Conservation (phyloP, 37 sponge, comb jelly and placozoan genomes). For the Theonella swinhoei region DNA sequence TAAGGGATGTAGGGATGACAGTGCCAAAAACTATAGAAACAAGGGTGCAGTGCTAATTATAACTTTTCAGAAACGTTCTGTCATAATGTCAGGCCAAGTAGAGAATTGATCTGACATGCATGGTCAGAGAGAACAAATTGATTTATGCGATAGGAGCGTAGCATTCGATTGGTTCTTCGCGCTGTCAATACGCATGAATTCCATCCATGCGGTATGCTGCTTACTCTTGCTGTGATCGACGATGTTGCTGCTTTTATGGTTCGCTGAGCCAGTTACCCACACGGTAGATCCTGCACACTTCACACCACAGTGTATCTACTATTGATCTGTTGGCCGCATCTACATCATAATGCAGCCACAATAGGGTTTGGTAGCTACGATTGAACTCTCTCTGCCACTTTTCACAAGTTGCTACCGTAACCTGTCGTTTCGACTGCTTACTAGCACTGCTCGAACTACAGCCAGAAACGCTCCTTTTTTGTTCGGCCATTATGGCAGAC, state of each 20-base stretch:
- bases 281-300: conserved; percentile 41
- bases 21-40: too few species aligned
- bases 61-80: too few species aligned
- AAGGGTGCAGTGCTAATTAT: too few species aligned
- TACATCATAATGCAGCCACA: conserved; percentile 57
- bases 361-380: conserved; percentile 12
- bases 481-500: conserved; percentile 14
- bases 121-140: too few species aligned
- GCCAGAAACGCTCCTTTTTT: not conserved
- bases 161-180: too few species aligned
- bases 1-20: too few species aligned
- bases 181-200: too few species aligned
- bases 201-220: too few species aligned
- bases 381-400: conserved; percentile 57
- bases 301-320: conserved; percentile 50
- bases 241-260: conserved; percentile 67
- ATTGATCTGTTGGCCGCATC: conserved; percentile 8
- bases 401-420: conserved; percentile 36
- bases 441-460: not conserved
- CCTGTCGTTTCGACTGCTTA: conserved; percentile 27
- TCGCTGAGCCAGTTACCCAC: conserved; percentile 66
- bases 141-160: too few species aligned
- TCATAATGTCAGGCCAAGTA: too few species aligned
- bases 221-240: conserved; percentile 69
- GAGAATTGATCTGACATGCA: too few species aligned